Base-by-base conservation (phyloP, 2,797 vertebrate genomes). In the Champsocephalus gunnari region DNA sequence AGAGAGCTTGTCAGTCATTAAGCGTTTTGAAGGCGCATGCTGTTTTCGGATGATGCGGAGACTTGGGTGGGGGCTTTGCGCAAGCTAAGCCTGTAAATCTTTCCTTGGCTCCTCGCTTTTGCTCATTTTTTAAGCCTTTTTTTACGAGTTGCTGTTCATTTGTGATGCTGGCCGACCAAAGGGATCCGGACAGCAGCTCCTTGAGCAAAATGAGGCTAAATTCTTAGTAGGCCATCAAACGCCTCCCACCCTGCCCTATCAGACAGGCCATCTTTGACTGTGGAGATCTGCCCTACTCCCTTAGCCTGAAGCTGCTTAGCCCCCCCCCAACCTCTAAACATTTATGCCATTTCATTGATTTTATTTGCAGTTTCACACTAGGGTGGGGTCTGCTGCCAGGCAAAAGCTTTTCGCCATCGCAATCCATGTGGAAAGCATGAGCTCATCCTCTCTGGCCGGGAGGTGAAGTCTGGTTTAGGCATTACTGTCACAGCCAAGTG, bases 361-460 rank as follows among this genome's bases (percentile, higher is more conserved):
- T 83, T 87, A 87, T 89, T 87, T 85, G 87, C 87, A 51, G 87
- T 85, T 92, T 90, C 54, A 82, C 79, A 87, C 68, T 88, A 86
- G 95, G 95, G 94, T 95, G 95, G 93, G 94, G 94, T 95, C 93
- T 88, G 71, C 79, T 80, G 89, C 90, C 81, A 84, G 86, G 76
- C 86, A 73, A 90, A 76, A 82, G 87, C 88, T 63, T 72, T 83
- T 65, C 88, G 71, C 60, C 49, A 12, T 80, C 12, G 43, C 88
- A 87, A 85, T 87, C 89, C 75, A 44, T 66, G 87, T 91, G 90
- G 89, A 93, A 92, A 92, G 81, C 93, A 91, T 93, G 90, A 93
- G 89, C 92, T 94, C 91, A 93, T 93, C 89, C 78, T 62, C 80
- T 81, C 82, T 90, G 89, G 91, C 84, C 17, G 10, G 79, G 83